phyloP scores from a whole-genome alignment of 1,140 invertebrate species.

The Potamilus streckersoni region DNA sequence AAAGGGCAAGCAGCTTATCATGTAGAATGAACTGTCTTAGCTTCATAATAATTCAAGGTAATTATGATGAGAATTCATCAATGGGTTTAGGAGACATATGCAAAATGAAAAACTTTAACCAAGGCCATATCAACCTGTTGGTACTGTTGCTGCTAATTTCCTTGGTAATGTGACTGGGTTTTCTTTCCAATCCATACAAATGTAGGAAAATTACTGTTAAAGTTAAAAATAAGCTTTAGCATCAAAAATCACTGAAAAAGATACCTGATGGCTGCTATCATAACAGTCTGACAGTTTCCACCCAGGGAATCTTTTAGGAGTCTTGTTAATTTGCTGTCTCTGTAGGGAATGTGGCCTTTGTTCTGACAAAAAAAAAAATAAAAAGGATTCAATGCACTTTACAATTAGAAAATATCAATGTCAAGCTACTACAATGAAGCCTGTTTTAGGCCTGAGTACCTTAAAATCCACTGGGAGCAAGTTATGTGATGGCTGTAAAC shows the following conservation, averaged over 20 bases:
- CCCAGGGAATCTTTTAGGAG: conserved; percentile 93
- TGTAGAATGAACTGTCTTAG: too few relatives aligned
- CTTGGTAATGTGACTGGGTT: too few relatives aligned
- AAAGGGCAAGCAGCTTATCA: too few relatives aligned
- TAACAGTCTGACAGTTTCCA: conserved; percentile 93
- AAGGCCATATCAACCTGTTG: too few relatives aligned
- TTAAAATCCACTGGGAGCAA: background rate
- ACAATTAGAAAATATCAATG: background rate
- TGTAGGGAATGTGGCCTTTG: conserved; percentile 86
- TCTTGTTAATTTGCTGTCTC: conserved; percentile 93
- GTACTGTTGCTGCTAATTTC: too few relatives aligned
- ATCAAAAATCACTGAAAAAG: conserved; percentile 52
- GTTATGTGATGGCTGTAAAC: too few relatives aligned
- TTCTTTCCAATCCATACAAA: too few relatives aligned
- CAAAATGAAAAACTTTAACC: too few relatives aligned
- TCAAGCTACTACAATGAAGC: background rate
- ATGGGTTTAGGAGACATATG: too few relatives aligned
- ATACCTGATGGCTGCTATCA: conserved; percentile 94
- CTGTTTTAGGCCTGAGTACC: background rate
- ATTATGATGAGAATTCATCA: too few relatives aligned
- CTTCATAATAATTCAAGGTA: too few relatives aligned
- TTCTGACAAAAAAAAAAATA: conserved; percentile 38
- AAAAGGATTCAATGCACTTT: background rate
- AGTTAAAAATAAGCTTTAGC: background rate
- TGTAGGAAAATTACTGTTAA: too few relatives aligned